These are phyloP conservation scores for Glaucopsyche alexis DNA, from an alignment of 2,888 invertebrate genomes.

Conservation along the genomic window DNA sequence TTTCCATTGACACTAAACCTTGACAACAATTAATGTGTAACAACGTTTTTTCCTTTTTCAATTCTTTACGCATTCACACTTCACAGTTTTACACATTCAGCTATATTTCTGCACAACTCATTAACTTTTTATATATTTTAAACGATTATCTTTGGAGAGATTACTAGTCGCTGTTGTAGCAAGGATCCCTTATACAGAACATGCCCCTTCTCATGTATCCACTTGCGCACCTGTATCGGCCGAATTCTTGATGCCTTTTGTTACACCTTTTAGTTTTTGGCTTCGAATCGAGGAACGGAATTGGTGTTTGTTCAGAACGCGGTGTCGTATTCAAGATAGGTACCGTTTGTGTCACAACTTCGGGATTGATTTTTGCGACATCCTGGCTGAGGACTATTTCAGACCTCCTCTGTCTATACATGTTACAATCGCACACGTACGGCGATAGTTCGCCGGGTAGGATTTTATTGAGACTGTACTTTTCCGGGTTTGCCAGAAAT, in stretches of 20 bases:
- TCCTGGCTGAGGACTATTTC: neutral
- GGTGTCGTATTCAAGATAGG: neutral
- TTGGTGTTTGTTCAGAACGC: neutral
- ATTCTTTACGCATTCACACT: neutral
- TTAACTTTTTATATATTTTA: too few species aligned
- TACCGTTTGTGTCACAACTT: neutral
- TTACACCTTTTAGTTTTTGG: neutral
- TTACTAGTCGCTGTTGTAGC: neutral
- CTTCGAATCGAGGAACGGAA: neutral
- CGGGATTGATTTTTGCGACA: neutral
- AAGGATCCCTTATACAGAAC: neutral
- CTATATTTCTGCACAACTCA: too few species aligned
- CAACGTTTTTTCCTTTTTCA: neutral
- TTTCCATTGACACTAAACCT: neutral
- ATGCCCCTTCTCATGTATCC: neutral
- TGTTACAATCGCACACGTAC: constrained; percentile 45
- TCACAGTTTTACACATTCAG: neutral
- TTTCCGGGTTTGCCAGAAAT: constrained; percentile 34
- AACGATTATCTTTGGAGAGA: neutral
- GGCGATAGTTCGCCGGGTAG: constrained; percentile 44
- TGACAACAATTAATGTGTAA: neutral
- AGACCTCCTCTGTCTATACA: constrained; percentile 37
- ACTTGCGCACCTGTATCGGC: neutral
- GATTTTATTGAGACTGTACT: constrained; percentile 35
- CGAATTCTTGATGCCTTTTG: neutral